phyloP scores from a whole-genome alignment of 2,113 vertebrate genomes.

The Fregata magnificens region DNA sequence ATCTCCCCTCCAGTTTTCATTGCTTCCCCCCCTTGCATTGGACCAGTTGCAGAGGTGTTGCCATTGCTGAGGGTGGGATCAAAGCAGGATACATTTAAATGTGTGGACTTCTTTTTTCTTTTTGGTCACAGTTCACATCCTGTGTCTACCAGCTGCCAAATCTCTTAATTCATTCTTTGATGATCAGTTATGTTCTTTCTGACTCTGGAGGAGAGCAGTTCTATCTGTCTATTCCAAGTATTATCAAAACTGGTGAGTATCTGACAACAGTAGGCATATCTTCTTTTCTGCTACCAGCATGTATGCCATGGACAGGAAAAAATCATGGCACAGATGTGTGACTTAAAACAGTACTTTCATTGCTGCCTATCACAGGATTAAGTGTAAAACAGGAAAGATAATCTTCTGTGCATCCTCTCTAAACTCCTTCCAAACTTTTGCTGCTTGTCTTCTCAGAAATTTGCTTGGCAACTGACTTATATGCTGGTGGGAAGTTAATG shows the following conservation, averaged over 20 bases:
- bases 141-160: neutral
- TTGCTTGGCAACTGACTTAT: neutral
- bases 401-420: neutral
- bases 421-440: neutral
- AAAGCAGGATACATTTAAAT: neutral
- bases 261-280: neutral
- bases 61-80: neutral
- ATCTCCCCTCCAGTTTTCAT: neutral
- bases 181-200: neutral
- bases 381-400: fast-evolving
- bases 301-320: neutral
- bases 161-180: neutral
- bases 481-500: neutral
- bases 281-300: neutral
- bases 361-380: neutral
- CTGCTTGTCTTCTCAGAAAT: neutral
- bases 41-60: neutral
- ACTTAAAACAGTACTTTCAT: neutral
- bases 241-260: neutral
- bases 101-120: neutral
- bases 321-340: neutral
- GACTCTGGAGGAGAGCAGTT: neutral
- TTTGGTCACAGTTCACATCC: neutral
- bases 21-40: neutral
- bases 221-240: neutral